Conservation (phyloP, 2,888 invertebrate species). For the Alloscopus bannaensis region DNA sequence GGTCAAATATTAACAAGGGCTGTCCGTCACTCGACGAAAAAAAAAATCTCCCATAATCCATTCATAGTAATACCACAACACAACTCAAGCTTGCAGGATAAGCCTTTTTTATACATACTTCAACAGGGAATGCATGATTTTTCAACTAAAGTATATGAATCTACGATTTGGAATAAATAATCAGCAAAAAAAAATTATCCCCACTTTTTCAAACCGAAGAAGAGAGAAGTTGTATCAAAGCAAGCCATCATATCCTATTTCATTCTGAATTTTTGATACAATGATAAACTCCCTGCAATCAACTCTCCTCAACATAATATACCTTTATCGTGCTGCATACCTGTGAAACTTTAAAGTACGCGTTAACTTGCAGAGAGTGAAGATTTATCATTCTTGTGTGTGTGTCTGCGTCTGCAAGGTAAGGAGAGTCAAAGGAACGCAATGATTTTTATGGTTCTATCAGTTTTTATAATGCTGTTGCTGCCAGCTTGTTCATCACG, state of each 20-base stretch:
- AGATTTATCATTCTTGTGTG: too few relatives aligned
- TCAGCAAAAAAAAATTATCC: neutral
- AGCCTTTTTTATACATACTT: too few relatives aligned
- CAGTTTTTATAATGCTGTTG: constrained; percentile 1
- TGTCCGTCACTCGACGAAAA: constrained; percentile 52
- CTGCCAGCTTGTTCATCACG: constrained; percentile 48
- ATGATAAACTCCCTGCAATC: too few relatives aligned
- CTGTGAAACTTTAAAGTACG: neutral
- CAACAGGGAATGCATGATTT: too few relatives aligned
- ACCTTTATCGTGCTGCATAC: neutral
- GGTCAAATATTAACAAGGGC: constrained; percentile 56
- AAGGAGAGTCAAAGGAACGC: neutral
- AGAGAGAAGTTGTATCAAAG: constrained; percentile 27
- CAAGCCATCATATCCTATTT: constrained; percentile 47
- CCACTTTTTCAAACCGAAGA: neutral
- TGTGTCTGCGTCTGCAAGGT: neutral
- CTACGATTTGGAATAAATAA: constrained; percentile 21
- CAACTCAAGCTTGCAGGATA: too few relatives aligned
- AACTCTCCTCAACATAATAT: too few relatives aligned
- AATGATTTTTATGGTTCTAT: constrained; percentile 7
- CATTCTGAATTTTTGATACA: constrained; percentile 16
- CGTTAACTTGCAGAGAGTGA: too few relatives aligned
- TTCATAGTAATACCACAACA: too few relatives aligned
- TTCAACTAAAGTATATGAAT: neutral
- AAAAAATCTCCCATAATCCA: too few relatives aligned